These are phyloP conservation scores for Bembecia ichneumoniformis DNA, from an alignment of 2,888 invertebrate genomes.

Conservation along the genomic window DNA sequence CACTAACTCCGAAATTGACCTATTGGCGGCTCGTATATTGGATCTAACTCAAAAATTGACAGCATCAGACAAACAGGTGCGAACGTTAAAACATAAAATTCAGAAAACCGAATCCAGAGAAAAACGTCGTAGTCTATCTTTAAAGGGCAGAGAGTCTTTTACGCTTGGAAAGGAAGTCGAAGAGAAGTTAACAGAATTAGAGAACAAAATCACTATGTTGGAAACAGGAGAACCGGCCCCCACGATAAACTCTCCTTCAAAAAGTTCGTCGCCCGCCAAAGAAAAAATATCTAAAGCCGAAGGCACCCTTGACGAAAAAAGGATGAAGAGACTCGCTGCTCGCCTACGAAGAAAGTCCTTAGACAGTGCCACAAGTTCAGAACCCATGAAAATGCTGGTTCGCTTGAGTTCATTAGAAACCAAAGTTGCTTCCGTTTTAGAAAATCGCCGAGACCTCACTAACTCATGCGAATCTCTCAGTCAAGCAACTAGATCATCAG, in stretches of 20 bases:
- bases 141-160: slow-evolving; percentile 87
- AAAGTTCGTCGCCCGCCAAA: slow-evolving; percentile 69
- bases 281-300: slow-evolving; percentile 67
- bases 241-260: slow-evolving; percentile 60
- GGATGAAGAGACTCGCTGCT: slow-evolving; percentile 66
- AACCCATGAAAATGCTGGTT: slow-evolving; percentile 85
- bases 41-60: slow-evolving; percentile 87
- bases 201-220: slow-evolving; percentile 80
- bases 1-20: slow-evolving; percentile 79
- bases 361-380: slow-evolving; percentile 83
- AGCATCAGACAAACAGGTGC: slow-evolving; percentile 85
- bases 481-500: slow-evolving; percentile 47
- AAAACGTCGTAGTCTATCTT: slow-evolving; percentile 83
- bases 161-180: slow-evolving; percentile 88
- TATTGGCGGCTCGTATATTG: slow-evolving; percentile 87
- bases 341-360: slow-evolving; percentile 80
- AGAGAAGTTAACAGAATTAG: slow-evolving; percentile 85
- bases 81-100: slow-evolving; percentile 84
- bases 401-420: slow-evolving; percentile 83
- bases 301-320: slow-evolving; percentile 58
- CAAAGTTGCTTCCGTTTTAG: slow-evolving; percentile 77
- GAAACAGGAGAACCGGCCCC: slow-evolving; percentile 67
- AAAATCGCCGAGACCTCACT: slow-evolving; percentile 53
- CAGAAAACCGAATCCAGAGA: slow-evolving; percentile 83
- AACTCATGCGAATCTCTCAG: slow-evolving; percentile 74